Evolutionary conservation across 2,797 vertebrate species (phyloP), one percentile per base, ranked within the genome.

Genomic region (Sebastes vulpes): DNA sequence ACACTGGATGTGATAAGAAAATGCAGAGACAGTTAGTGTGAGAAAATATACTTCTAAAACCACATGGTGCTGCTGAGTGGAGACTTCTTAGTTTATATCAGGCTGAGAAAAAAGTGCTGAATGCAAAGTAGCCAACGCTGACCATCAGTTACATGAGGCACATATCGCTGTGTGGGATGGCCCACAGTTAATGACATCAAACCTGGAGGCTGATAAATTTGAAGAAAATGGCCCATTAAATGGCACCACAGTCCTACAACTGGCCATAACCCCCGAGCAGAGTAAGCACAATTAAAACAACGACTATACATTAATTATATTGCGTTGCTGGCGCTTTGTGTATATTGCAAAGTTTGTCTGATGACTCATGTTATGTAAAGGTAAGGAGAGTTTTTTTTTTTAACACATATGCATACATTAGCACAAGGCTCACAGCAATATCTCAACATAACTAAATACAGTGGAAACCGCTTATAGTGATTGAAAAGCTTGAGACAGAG

Each of bases 41-140:
- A 86, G 77, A 67, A 59, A 75, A 81, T 88, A 68, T 69, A 71
- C 81, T 82, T 65, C 74, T 69, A 63, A 83, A 89, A 83, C 81
- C 71, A 66, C 90, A 86, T 56, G 77, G 68, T 66, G 76, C 81
- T 89, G 92, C 90, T 88, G 89, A 92, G 83, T 85, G 72, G 42
- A 67, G 77, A 73, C 74, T 87, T 92, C 65, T 73, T 26, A 53
- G 64, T 82, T 92, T 79, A 76, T 81, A 73, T 79, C 72, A 71
- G 79, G 65, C 71, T 67, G 65, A 74, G 75, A 79, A 72, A 75
- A 90, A 91, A 91, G 79, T 89, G 89, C 89, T 90, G 87, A 93
- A 92, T 85, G 77, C 74, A 74, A 72, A 84, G 77, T n/a, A 68
- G 73, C 50, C 65, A 77, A 60, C 82, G 74, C 68, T 86, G 84